Evolutionary conservation across 2,888 invertebrate species (phyloP).

Genomic region (Lacanobia wlatinum): DNA sequence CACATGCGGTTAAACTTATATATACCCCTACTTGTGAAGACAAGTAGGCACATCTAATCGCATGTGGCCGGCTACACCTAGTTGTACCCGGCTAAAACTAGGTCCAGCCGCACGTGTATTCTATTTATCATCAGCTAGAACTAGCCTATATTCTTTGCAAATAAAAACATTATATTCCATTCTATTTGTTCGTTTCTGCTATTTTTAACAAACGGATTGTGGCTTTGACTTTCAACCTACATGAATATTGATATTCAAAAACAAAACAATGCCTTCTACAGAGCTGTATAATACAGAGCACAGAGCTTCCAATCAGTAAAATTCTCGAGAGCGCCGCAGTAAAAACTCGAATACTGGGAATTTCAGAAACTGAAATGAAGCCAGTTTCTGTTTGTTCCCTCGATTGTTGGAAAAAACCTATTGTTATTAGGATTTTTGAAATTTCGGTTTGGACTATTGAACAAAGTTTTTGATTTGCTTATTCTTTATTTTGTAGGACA

Average conservation of each 20-base stretch:
- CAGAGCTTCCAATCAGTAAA: conserved; percentile 40
- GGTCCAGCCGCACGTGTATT: no score
- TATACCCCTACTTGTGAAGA: no score
- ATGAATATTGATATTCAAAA: conserved; percentile 2
- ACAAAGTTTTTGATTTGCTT: conserved; percentile 5
- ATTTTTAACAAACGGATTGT: neutral
- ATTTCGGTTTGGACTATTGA: neutral
- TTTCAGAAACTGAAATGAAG: conserved; percentile 30
- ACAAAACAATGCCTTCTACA: conserved; percentile 4
- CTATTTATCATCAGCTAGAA: no score
- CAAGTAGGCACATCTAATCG: no score
- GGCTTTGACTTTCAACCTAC: neutral
- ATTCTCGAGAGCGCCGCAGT: conserved; percentile 24
- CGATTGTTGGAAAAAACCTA: conserved; percentile 3
- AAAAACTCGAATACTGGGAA: conserved; percentile 24
- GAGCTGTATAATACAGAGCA: neutral
- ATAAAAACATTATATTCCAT: no score
- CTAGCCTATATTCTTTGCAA: no score
- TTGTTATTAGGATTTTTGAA: conserved; percentile 33
- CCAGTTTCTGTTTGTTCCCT: conserved; percentile 9
- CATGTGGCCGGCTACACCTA: no score
- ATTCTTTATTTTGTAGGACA: neutral
- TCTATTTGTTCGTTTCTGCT: neutral
- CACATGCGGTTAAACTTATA: no score
- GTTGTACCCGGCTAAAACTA: no score